phyloP scores from a whole-genome alignment of 37 sponge, comb jelly and placozoan genomes.

The Corticium candelabrum region DNA sequence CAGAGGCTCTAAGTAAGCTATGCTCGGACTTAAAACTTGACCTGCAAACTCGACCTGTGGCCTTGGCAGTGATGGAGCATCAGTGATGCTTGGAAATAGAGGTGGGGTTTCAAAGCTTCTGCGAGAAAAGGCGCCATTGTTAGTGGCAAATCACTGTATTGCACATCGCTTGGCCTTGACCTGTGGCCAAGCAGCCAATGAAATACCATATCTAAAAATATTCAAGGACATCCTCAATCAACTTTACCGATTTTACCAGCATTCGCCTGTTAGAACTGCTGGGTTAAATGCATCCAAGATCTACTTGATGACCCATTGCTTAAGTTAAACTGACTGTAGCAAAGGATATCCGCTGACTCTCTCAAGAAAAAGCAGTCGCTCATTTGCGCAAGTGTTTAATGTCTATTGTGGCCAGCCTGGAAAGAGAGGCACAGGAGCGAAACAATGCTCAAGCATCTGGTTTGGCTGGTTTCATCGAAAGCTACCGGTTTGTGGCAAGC shows the following conservation, averaged over 20 bases:
- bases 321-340: too few relatives aligned
- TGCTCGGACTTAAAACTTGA: too few relatives aligned
- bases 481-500: too few relatives aligned
- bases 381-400: too few relatives aligned
- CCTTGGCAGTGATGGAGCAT: neutral
- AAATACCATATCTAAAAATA: neutral
- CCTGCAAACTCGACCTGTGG: slow-evolving; percentile 7
- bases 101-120: neutral
- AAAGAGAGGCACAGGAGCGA: too few relatives aligned
- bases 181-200: slow-evolving; percentile 9
- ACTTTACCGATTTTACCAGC: slow-evolving; percentile 20
- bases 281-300: slow-evolving; percentile 15
- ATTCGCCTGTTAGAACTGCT: slow-evolving; percentile 11
- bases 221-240: slow-evolving; percentile 14
- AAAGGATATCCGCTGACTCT: too few relatives aligned
- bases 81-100: neutral
- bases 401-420: too few relatives aligned
- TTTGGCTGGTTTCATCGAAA: too few relatives aligned
- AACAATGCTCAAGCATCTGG: too few relatives aligned
- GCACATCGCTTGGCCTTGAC: slow-evolving; percentile 25
- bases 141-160: slow-evolving; percentile 26
- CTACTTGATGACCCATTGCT: too few relatives aligned
- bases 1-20: too few relatives aligned
- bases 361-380: too few relatives aligned
- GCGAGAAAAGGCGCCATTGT: neutral